Evolutionary conservation across 2,797 vertebrate species (phyloP).

Genomic region (Thamnophis elegans): DNA sequence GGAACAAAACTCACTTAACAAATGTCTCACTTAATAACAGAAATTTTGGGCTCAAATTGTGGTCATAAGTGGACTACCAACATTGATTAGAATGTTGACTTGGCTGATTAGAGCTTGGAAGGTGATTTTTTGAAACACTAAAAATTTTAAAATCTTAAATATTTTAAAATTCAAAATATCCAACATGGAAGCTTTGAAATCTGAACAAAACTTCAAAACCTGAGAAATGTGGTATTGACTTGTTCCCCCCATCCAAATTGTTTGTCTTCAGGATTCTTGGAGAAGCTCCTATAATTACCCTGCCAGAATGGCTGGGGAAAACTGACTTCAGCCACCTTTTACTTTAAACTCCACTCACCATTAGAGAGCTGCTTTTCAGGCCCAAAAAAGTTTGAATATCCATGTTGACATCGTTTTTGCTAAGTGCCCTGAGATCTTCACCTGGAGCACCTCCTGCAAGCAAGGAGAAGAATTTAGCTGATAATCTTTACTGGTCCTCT

Average conservation of each 20-base stretch:
- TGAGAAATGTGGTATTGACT: background rate
- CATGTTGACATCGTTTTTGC: constrained; percentile 53
- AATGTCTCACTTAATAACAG: background rate
- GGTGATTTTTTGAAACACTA: background rate
- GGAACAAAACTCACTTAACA: background rate
- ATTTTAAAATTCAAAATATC: background rate
- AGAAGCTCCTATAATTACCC: background rate
- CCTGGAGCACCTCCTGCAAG: constrained; percentile 62
- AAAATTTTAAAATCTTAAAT: background rate
- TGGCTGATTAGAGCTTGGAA: background rate
- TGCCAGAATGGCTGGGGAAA: background rate
- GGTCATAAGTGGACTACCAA: too few relatives aligned
- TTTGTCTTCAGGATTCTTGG: background rate
- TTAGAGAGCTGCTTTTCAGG: constrained; percentile 43
- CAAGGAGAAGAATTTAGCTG: background rate
- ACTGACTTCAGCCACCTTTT: background rate
- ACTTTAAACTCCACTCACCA: constrained; percentile 53
- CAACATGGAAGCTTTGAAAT: background rate
- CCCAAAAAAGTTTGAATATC: constrained; percentile 47
- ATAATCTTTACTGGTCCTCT: background rate
- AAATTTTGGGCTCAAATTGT: background rate
- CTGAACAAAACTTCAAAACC: background rate
- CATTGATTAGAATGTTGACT: background rate
- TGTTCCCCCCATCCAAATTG: background rate
- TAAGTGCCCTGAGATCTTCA: constrained; percentile 57